Percentiles rank a stretch among this genome's conserved stretches.
phyloP scores from a whole-genome alignment of 1,140 invertebrate species.

The Mylabris phalerata region DNA sequence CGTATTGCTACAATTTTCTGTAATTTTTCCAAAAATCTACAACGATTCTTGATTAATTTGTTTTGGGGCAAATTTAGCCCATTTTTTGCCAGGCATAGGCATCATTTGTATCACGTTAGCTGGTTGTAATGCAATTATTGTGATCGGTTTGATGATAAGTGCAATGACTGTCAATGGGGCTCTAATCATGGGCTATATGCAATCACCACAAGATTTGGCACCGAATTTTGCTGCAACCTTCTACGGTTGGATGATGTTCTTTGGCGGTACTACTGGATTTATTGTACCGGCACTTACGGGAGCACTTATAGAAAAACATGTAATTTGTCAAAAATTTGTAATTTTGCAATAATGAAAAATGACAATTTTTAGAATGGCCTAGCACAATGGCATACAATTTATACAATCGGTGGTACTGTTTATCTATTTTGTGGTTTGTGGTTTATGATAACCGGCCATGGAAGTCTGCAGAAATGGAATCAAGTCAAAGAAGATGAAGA shows the following conservation, averaged over 20 bases:
- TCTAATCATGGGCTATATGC: slow-evolving; percentile 71
- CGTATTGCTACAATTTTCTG: slow-evolving; percentile 14
- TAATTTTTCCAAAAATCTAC: not conserved
- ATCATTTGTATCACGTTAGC: slow-evolving; percentile 58
- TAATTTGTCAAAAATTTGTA: slow-evolving; percentile 31
- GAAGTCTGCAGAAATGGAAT: slow-evolving; percentile 44
- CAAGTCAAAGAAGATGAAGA: slow-evolving; percentile 18
- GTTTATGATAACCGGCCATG: slow-evolving; percentile 46
- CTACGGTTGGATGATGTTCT: slow-evolving; percentile 66
- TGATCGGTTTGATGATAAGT: slow-evolving; percentile 57
- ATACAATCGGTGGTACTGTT: slow-evolving; percentile 49
- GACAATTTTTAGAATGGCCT: slow-evolving; percentile 38
- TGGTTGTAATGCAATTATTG: slow-evolving; percentile 50
- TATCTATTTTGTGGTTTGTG: slow-evolving; percentile 46
- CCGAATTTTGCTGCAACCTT: slow-evolving; percentile 73
- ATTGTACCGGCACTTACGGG: slow-evolving; percentile 65
- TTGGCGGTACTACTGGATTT: slow-evolving; percentile 66
- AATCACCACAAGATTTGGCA: slow-evolving; percentile 78
- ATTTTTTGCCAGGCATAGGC: slow-evolving; percentile 61
- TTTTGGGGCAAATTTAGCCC: slow-evolving; percentile 45
- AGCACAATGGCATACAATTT: slow-evolving; percentile 51
- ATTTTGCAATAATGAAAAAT: too few species aligned
- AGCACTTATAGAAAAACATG: slow-evolving; percentile 56
- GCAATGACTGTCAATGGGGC: slow-evolving; percentile 54
- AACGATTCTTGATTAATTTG: slow-evolving; percentile 1